Percentiles rank a stretch among this genome's conserved stretches.
These are phyloP conservation scores for Calyptomena viridis DNA, from an alignment of 2,113 vertebrate genomes.

Conservation along the genomic window DNA sequence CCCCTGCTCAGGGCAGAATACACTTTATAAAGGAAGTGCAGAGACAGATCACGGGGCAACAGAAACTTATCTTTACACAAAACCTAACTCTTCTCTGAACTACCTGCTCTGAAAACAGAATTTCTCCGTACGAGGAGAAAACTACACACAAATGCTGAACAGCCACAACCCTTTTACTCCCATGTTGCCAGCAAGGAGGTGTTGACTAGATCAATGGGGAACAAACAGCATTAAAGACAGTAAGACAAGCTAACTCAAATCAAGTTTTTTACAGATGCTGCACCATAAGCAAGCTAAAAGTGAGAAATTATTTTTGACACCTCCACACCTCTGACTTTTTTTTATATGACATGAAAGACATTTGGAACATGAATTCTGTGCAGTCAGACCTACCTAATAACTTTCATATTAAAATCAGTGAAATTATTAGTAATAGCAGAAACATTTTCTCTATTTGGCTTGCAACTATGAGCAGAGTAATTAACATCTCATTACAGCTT, in stretches of 20 bases:
- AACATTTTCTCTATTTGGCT: background rate
- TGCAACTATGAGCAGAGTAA: background rate
- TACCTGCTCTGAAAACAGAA: background rate
- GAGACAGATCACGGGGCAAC: background rate
- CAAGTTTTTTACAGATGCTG: background rate
- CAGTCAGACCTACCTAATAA: background rate
- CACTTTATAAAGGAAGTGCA: background rate
- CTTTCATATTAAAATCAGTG: background rate
- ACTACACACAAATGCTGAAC: background rate
- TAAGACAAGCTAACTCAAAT: background rate
- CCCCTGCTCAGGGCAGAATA: background rate
- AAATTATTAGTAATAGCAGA: background rate
- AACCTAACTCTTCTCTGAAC: background rate
- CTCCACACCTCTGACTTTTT: background rate
- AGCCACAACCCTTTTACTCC: background rate
- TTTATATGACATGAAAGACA: background rate
- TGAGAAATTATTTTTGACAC: background rate
- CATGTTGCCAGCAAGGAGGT: background rate
- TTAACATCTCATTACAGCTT: background rate
- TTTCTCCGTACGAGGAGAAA: background rate
- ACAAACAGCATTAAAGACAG: background rate
- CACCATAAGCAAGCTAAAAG: background rate
- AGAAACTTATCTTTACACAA: background rate
- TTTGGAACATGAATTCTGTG: background rate
- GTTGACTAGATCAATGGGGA: background rate